Evolutionary conservation across 2,113 vertebrate species (phyloP), one percentile per base, ranked within the genome.

Genomic region (Salvator merianae): DNA sequence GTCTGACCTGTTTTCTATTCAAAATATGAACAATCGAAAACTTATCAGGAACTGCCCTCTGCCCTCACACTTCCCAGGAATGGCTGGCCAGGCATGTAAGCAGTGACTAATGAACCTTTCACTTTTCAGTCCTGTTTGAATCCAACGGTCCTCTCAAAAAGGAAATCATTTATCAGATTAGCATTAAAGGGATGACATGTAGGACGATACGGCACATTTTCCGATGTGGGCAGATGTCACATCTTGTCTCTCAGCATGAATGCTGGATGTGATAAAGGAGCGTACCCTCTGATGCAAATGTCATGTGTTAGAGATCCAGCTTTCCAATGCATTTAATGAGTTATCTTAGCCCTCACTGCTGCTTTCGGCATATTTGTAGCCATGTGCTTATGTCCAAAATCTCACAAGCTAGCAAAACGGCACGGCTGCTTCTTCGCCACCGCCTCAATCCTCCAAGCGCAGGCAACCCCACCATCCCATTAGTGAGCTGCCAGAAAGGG

Each of bases 111-210:
- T 16, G 18, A 34, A 66, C 38, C 62, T 32, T 79, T 66, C 7
- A 24, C 24, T 81, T 40, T 26, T 34, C 34, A 55, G 47, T 26
- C 36, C 26, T n/a, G 32, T 30, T 24, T n/a, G 53, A 36, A 63
- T 30, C 26, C 73, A 69, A 82, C 73, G 36, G 36, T 62, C 53
- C n/a, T n/a, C 40, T 40, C 24, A n/a, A 63, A 62, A 55, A 34
- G 28, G 88, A 90, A 88, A 90, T 86, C 91, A 90, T 79, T 91
- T 70, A 43, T 78, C 1, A 78, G 87, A 93, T 93, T 89, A 94
- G 50, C 71, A 40, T 84, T 65, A 86, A 86, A 79, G 83, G 88
- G 87, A 69, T 84, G 89, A 92, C 89, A 72, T 86, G 20, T 14
- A 79, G 90, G 55, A 77, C 90, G 18, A 0, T 2, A 1, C 91